Conservation (phyloP, 2,888 invertebrate genomes). For the Himalopsyche japonica region DNA sequence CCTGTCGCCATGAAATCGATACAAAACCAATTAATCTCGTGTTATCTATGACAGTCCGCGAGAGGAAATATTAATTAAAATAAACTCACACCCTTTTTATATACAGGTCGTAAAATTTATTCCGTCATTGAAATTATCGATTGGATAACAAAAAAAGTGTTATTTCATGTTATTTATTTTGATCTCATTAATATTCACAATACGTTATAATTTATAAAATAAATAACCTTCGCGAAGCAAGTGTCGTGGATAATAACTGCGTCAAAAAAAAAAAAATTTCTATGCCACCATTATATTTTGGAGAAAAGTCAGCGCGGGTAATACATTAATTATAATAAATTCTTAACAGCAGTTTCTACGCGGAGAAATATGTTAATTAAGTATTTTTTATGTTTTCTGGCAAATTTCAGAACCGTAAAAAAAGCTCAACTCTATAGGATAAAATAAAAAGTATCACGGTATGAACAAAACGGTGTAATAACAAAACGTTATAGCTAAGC, state of each 20-base stretch:
- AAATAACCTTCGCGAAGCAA: neutral
- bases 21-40: neutral
- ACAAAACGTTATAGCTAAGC: no score
- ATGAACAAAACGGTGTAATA: no score
- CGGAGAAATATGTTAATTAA: neutral
- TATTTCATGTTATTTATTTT: neutral
- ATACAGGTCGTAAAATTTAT: neutral
- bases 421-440: no score
- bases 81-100: neutral
- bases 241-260: neutral
- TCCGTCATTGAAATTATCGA: neutral
- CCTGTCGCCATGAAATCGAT: neutral
- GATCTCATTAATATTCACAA: neutral
- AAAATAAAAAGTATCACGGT: no score
- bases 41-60: neutral
- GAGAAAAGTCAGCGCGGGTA: neutral
- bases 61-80: neutral
- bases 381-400: neutral
- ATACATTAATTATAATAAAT: neutral
- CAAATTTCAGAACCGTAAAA: neutral
- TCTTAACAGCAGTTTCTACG: neutral
- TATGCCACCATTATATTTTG: neutral
- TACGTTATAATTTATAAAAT: neutral
- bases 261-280: neutral
- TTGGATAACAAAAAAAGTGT: neutral